A percentile compares a stretch with the other conserved stretches of the same genome.
These are phyloP conservation scores for Cephus cinctus DNA, from an alignment of 1,140 invertebrate genomes.

Conservation along the genomic window DNA sequence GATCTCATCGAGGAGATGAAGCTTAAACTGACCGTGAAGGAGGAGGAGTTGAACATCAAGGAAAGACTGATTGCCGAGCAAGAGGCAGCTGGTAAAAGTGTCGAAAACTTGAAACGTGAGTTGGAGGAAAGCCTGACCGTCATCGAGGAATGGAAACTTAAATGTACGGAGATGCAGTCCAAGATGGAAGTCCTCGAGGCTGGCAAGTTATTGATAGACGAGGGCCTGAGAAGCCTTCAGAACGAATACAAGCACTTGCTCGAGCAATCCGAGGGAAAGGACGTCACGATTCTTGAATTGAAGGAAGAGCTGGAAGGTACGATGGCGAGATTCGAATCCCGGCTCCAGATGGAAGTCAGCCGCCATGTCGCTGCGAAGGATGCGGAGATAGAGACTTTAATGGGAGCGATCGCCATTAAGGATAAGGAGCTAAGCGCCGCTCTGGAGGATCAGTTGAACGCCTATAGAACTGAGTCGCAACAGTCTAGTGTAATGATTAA, in stretches of 20 bases:
- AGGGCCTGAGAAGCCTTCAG: slow-evolving; percentile 21
- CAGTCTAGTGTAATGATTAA: slow-evolving; percentile 22
- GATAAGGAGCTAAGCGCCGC: slow-evolving; percentile 31
- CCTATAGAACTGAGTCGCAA: slow-evolving; percentile 19
- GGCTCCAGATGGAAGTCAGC: slow-evolving; percentile 48
- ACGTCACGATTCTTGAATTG: slow-evolving; percentile 45
- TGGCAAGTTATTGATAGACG: slow-evolving; percentile 31
- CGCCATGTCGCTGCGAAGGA: slow-evolving; percentile 22
- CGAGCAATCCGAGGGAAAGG: slow-evolving; percentile 21
- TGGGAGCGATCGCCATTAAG: slow-evolving; percentile 33
- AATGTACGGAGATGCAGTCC: slow-evolving; percentile 40
- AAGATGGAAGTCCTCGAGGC: slow-evolving; percentile 31
- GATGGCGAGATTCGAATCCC: slow-evolving; percentile 29
- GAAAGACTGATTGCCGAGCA: slow-evolving; percentile 17
- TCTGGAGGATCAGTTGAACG: slow-evolving; percentile 33
- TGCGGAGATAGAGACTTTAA: slow-evolving; percentile 27
- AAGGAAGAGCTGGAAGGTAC: slow-evolving; percentile 45
- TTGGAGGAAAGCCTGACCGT: slow-evolving; percentile 32
- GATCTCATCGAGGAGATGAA: slow-evolving; percentile 46
- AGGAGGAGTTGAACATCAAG: slow-evolving; percentile 35
- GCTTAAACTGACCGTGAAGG: slow-evolving; percentile 31
- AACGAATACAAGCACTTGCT: slow-evolving; percentile 23
- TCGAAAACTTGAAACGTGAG: slow-evolving; percentile 32
- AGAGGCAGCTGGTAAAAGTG: slow-evolving; percentile 21
- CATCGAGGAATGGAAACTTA: slow-evolving; percentile 48